Evolutionary conservation across 2,888 invertebrate genomes (phyloP).

Genomic region (Punctoribates punctum): DNA sequence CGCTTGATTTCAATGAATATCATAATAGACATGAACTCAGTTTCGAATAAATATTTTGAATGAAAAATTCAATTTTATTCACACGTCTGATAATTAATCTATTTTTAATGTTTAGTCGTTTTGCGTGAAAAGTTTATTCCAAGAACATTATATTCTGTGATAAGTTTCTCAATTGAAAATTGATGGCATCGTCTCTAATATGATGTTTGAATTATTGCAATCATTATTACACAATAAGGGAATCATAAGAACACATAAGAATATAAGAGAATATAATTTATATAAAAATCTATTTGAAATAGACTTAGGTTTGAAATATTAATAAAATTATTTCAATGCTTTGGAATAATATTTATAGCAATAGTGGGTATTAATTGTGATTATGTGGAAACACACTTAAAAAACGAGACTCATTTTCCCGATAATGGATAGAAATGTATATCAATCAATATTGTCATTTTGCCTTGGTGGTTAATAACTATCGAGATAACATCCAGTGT

Average conservation of each 20-base stretch:
- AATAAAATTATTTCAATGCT: too few species aligned
- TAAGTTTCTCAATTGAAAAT: slow-evolving; percentile 2
- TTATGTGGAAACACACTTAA: too few species aligned
- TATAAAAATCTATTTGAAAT: too few species aligned
- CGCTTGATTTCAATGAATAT: not conserved
- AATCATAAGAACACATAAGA: not conserved
- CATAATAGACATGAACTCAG: not conserved
- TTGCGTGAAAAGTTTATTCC: slow-evolving; percentile 23
- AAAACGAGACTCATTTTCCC: too few species aligned
- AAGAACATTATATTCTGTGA: not conserved
- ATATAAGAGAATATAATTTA: too few species aligned
- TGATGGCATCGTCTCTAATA: not conserved
- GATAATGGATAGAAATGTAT: too few species aligned
- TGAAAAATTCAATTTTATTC: not conserved
- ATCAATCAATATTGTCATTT: too few species aligned
- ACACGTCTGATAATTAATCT: not conserved
- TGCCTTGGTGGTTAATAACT: not conserved
- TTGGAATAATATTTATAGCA: too few species aligned
- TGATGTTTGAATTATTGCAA: not conserved
- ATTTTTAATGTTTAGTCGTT: slow-evolving; percentile 1
- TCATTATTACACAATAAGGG: not conserved
- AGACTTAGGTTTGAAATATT: too few species aligned
- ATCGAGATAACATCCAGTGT: too few species aligned
- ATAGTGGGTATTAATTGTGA: too few species aligned
- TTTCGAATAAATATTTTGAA: not conserved